Base-by-base conservation (phyloP, 37 sponge, comb jelly and placozoan genomes). In the Halichondria panicea region DNA sequence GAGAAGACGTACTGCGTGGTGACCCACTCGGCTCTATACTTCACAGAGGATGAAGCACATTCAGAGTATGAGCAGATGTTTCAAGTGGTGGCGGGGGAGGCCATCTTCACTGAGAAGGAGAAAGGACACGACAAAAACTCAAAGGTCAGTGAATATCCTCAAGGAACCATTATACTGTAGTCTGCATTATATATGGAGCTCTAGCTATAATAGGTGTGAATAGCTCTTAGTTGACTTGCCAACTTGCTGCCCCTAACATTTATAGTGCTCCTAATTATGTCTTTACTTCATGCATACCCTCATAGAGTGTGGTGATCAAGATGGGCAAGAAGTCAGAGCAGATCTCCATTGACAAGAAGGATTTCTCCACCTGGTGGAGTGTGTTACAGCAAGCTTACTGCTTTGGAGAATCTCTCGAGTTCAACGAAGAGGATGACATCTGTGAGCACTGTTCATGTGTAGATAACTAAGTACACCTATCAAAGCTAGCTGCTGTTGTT, bases 1-100 rank as follows among this genome's bases (percentile, higher is more conserved):
- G 87, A 86, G 58, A 79, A 79, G 66, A 46, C 53, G 1, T 86
- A 70, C 63, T 59, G 63, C 13, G 69, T 86, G 39, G 43, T 86
- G 44, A 80, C 87, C 0, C 67, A 65, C 18, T 66, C 72, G 33
- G 66, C 81, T 15, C 21, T 86, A 8, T 86, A 79, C 55, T 68
- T 86, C 68, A 72, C 81, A 27, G 55, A 45, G 2, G 59, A 25
- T 24, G 69, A 74, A 53, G 69, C 57, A 31, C 66, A 44, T 33
- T 55, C 18, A 35, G 81, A 79, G 52, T 68, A 46, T 61, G 46
- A 37, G n/a, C 48, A 45, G 45, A 48, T 79, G 72, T 39, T 79
- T 8, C 44, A n/a, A n/a, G n/a, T n/a, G n/a, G n/a, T n/a, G n/a
- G n/a, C n/a, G n/a, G 56, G 25, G 38, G 58, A 55, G 39, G 61